Evolutionary conservation across 2,888 invertebrate species (phyloP).

Genomic region (Tupiocoris notatus): DNA sequence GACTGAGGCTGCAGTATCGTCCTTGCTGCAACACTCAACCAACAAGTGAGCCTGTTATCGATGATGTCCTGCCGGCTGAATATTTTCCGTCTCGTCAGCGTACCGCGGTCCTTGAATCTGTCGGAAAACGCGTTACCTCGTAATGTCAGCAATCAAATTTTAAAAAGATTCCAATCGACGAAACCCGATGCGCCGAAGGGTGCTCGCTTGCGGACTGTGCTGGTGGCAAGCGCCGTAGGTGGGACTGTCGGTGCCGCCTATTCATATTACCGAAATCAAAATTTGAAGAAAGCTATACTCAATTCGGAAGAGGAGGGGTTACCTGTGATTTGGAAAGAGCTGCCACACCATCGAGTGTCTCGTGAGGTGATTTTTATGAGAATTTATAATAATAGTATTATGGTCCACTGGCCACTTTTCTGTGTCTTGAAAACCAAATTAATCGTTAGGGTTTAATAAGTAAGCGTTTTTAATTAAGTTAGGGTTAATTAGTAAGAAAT

Average conservation of each 20-base stretch:
- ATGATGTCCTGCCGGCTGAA: slow-evolving; percentile 24
- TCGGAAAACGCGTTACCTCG: not conserved
- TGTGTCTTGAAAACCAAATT: too few relatives aligned
- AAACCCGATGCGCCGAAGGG: not conserved
- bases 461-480: too few relatives aligned
- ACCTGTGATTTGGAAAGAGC: slow-evolving; percentile 35
- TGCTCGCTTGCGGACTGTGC: not conserved
- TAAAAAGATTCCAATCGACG: not conserved
- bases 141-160: not conserved
- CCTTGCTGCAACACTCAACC: too few relatives aligned
- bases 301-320: slow-evolving; percentile 23
- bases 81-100: slow-evolving; percentile 1
- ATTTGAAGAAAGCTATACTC: slow-evolving; percentile 29
- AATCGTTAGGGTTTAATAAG: too few relatives aligned
- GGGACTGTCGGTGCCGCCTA: slow-evolving; percentile 22
- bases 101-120: not conserved
- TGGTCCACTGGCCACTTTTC: too few relatives aligned
- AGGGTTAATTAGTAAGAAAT: too few relatives aligned
- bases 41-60: too few relatives aligned
- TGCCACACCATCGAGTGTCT: slow-evolving; percentile 11
- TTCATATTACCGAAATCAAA: slow-evolving; percentile 11
- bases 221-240: slow-evolving; percentile 17
- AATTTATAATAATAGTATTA: too few relatives aligned
- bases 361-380: too few relatives aligned
- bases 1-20: not conserved